Percentiles rank a stretch among this genome's conserved stretches.
Conservation (phyloP, 2,113 vertebrate genomes). For the Diphyllodes magnificus region DNA sequence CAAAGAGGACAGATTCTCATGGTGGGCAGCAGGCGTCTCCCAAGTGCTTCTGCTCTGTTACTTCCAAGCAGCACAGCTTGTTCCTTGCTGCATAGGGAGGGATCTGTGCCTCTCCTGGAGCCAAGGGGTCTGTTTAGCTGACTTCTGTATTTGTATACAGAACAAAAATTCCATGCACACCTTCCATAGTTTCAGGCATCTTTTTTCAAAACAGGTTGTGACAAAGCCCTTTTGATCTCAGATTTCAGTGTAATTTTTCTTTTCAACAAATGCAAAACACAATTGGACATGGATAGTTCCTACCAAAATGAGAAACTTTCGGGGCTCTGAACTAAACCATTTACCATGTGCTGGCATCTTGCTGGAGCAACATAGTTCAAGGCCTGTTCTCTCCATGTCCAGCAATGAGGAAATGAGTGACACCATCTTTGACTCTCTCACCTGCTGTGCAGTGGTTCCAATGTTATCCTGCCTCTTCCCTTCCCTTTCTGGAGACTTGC, state of each 20-base stretch:
- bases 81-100: neutral
- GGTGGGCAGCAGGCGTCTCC: slow-evolving; percentile 61
- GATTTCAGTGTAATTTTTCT: neutral
- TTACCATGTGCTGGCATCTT: neutral
- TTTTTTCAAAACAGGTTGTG: slow-evolving; percentile 38
- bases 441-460: neutral
- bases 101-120: neutral
- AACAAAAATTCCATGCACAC: slow-evolving; percentile 44
- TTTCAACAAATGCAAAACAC: neutral
- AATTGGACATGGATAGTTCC: neutral
- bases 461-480: neutral
- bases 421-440: neutral
- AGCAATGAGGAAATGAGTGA: neutral
- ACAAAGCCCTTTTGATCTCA: slow-evolving; percentile 7
- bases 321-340: neutral
- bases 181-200: slow-evolving; percentile 28
- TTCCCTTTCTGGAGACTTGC: neutral
- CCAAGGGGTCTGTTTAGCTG: slow-evolving; percentile 24
- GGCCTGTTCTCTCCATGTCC: neutral
- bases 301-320: neutral
- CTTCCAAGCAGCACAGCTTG: neutral
- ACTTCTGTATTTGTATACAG: slow-evolving; percentile 8
- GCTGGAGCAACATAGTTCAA: neutral
- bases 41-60: slow-evolving; percentile 1
- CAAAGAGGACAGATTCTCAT: neutral